Evolutionary conservation across 2,888 invertebrate species (phyloP).

Genomic region (Thelaira solivaga): DNA sequence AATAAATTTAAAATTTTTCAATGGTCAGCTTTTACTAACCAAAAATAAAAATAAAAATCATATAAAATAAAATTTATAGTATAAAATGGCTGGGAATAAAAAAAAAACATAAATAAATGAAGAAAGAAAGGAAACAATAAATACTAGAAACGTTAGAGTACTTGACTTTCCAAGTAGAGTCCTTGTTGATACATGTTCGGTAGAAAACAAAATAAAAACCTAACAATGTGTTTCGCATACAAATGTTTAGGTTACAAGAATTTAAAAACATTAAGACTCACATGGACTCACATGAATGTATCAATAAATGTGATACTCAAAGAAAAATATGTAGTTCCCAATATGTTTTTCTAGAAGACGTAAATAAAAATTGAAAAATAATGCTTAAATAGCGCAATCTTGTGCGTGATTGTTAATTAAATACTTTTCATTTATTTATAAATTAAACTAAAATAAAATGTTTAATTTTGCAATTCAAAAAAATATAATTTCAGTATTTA

Average conservation of each 20-base stretch:
- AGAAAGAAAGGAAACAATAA: constrained; percentile 8
- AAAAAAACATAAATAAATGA: too few relatives aligned
- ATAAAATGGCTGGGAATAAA: constrained; percentile 59
- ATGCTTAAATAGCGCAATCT: too few relatives aligned
- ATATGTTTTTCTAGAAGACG: not conserved
- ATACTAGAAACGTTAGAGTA: constrained; percentile 9
- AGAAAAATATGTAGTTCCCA: constrained; percentile 17
- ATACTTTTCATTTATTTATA: too few relatives aligned
- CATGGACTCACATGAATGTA: not conserved
- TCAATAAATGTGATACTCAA: not conserved
- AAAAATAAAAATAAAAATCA: constrained; percentile 35
- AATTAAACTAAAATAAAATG: too few relatives aligned
- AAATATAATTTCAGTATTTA: too few relatives aligned
- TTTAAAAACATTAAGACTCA: not conserved
- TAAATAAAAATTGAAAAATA: too few relatives aligned
- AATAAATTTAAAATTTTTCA: constrained; percentile 62
- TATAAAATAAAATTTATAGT: constrained; percentile 66
- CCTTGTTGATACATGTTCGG: constrained; percentile 17
- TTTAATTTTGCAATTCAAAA: too few relatives aligned
- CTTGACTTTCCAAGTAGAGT: constrained; percentile 29
- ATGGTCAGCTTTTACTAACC: constrained; percentile 58
- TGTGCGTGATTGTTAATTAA: too few relatives aligned
- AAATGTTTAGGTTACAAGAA: constrained; percentile 13
- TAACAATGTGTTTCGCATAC: constrained; percentile 56
- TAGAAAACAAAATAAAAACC: not conserved